Percentiles rank a stretch among this genome's conserved stretches.
Conservation (phyloP, 1,140 invertebrate species). For the Drosophila kikkawai region DNA sequence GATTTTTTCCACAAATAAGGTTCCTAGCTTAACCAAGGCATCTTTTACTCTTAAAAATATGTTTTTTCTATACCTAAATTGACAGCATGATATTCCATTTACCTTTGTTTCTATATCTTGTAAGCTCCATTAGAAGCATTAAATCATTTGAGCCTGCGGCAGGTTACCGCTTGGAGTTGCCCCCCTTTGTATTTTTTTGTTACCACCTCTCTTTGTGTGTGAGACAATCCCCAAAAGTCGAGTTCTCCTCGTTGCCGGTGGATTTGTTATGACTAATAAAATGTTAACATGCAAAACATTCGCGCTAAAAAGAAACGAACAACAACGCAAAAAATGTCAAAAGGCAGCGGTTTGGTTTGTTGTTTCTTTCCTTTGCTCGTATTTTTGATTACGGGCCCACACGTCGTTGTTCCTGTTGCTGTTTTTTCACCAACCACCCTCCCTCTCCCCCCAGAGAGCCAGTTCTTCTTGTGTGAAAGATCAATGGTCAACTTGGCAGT, state of each 20-base stretch:
- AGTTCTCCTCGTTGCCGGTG: conserved; percentile 36
- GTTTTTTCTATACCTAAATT: not conserved
- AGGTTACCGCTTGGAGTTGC: conserved; percentile 25
- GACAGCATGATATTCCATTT: conserved; percentile 11
- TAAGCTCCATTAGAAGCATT: conserved; percentile 39
- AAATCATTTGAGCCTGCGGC: conserved; percentile 60
- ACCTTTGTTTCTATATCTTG: conserved; percentile 3
- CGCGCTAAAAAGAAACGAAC: conserved; percentile 60
- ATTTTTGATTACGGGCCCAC: conserved; percentile 72
- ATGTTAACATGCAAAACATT: conserved; percentile 83
- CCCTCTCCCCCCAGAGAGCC: not conserved
- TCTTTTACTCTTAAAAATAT: not conserved
- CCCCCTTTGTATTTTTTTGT: conserved; percentile 1
- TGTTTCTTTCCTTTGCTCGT: conserved; percentile 35
- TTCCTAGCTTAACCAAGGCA: not conserved
- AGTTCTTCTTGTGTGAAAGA: conserved; percentile 61
- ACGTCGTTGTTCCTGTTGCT: conserved; percentile 52
- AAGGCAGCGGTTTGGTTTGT: conserved; percentile 56
- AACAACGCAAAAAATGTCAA: conserved; percentile 71
- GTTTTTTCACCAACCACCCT: not conserved
- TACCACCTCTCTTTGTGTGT: conserved; percentile 11
- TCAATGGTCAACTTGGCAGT: conserved; percentile 73
- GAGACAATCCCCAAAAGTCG: conserved; percentile 38
- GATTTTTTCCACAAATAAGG: not conserved
- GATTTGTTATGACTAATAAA: conserved; percentile 82